Percentiles rank a stretch among this genome's conserved stretches.
These are phyloP conservation scores for Sphinx pinastri DNA, from an alignment of 2,888 invertebrate species.

Conservation along the genomic window DNA sequence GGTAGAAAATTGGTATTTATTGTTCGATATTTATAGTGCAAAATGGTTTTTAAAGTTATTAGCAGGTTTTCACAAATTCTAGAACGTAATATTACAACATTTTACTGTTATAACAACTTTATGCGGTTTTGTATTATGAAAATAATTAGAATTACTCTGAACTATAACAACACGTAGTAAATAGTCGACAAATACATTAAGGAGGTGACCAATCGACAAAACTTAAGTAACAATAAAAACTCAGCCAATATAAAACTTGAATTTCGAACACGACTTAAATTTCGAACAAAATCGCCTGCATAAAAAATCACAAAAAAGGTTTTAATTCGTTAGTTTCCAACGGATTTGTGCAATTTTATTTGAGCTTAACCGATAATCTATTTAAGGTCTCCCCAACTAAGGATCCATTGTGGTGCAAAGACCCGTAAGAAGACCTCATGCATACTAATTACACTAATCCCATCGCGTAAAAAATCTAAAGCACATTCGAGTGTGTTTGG, in stretches of 20 bases:
- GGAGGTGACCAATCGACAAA: not conserved
- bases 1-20: too few species aligned
- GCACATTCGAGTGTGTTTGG: not conserved
- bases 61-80: not conserved
- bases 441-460: constrained; percentile 53
- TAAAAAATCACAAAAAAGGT: constrained; percentile 28
- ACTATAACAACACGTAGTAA: not conserved
- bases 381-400: constrained; percentile 32
- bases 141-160: not conserved
- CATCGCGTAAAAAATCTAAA: constrained; percentile 33
- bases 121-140: not conserved
- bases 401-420: constrained; percentile 44
- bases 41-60: not conserved
- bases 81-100: not conserved
- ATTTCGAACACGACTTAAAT: not conserved
- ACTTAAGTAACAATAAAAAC: not conserved
- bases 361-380: constrained; percentile 36
- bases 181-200: not conserved
- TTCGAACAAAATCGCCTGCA: not conserved
- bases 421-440: constrained; percentile 43
- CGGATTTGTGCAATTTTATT: constrained; percentile 18
- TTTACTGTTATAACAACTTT: not conserved
- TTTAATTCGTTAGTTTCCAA: constrained; percentile 27
- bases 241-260: not conserved
- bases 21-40: not conserved